These are phyloP conservation scores for Ariopsis seemanni DNA, from an alignment of 2,113 vertebrate species.

Conservation along the genomic window DNA sequence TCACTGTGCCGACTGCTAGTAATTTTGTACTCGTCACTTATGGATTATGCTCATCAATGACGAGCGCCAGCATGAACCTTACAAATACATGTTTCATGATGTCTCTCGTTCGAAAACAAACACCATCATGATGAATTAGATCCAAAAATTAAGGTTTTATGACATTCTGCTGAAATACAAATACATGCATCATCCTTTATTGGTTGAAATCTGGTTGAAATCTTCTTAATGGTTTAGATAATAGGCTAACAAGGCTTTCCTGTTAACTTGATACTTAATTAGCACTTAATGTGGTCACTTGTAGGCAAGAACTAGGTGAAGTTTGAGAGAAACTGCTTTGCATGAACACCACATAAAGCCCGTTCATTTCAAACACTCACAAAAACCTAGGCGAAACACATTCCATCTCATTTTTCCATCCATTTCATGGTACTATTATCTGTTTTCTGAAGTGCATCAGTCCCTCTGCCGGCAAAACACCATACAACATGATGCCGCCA, in stretches of 20 bases:
- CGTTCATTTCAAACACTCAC: neutral
- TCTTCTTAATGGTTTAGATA: neutral
- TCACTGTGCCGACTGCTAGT: too few species aligned
- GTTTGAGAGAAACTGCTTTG: neutral
- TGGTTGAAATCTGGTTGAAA: neutral
- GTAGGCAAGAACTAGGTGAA: neutral
- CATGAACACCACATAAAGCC: neutral
- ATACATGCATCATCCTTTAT: neutral
- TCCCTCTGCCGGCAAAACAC: neutral
- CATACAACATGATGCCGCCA: neutral
- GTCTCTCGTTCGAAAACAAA: neutral
- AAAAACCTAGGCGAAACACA: too few species aligned
- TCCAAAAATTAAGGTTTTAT: neutral
- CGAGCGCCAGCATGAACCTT: too few species aligned
- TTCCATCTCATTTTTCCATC: too few species aligned
- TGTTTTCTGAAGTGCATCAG: neutral
- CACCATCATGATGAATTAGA: neutral
- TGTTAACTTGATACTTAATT: neutral
- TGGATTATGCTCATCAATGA: too few species aligned
- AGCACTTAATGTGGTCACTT: neutral
- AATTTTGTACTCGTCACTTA: too few species aligned
- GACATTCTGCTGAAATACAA: neutral
- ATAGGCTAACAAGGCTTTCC: neutral
- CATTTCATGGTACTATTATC: neutral
- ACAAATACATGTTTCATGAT: neutral